These are phyloP conservation scores for Osmerus eperlanus DNA, from an alignment of 2,113 vertebrate genomes.

Conservation along the genomic window DNA sequence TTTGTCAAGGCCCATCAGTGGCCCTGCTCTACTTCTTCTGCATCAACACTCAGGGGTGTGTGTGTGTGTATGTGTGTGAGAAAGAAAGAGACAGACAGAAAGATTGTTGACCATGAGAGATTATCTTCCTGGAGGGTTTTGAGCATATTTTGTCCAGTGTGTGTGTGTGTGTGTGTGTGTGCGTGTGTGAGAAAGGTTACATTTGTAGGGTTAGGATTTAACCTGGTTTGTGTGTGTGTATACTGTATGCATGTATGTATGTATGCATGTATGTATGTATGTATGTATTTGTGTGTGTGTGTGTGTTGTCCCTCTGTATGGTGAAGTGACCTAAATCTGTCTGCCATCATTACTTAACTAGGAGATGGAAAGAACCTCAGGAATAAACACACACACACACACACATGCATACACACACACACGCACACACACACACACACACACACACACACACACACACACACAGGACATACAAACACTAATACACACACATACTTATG, in stretches of 20 bases:
- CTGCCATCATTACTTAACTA: conserved; percentile 63
- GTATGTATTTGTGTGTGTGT: conserved; percentile 2
- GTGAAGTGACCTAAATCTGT: conserved; percentile 71
- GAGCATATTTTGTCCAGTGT: background rate
- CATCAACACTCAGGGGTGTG: background rate
- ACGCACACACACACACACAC: background rate
- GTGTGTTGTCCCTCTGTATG: conserved; percentile 49
- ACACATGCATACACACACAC: conserved; percentile 7
- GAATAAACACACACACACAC: conserved; percentile 9
- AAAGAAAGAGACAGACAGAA: no score
- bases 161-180: conserved; percentile 1
- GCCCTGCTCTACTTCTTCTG: background rate
- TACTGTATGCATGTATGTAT: background rate
- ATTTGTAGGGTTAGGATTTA: no score
- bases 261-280: conserved; percentile 8
- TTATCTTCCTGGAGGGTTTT: background rate
- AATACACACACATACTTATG: conserved; percentile 1
- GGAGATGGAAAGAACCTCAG: conserved; percentile 48
- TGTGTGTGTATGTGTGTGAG: conserved; percentile 4
- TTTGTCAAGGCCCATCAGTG: background rate
- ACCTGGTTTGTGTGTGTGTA: no score
- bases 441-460: conserved; percentile 12
- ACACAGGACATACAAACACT: background rate
- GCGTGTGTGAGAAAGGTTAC: background rate
- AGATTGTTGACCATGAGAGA: conserved; percentile 1